These are phyloP conservation scores for Trididemnum miniatum DNA, from an alignment of 23 tunicate genomes.

Conservation along the genomic window DNA sequence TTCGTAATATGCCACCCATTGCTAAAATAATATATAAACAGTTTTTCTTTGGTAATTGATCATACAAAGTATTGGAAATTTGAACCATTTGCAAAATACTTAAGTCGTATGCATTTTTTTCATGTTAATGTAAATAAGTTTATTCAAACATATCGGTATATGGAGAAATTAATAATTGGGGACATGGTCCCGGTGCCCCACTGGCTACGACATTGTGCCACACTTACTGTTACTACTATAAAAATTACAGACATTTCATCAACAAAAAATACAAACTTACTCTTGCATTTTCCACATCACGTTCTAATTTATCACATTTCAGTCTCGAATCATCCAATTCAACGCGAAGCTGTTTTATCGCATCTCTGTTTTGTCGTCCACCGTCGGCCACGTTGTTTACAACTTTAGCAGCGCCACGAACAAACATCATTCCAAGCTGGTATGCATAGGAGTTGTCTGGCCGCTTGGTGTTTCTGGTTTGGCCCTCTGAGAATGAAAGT, in stretches of 20 bases:
- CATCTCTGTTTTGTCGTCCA: slow-evolving; percentile 23
- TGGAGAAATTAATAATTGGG: too few relatives aligned
- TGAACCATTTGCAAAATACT: too few relatives aligned
- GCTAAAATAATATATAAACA: neutral
- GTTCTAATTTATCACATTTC: slow-evolving; percentile 11
- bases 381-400: slow-evolving; percentile 56
- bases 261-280: neutral
- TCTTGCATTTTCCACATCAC: slow-evolving; percentile 16
- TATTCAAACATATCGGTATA: too few relatives aligned
- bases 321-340: slow-evolving; percentile 12
- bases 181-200: too few relatives aligned
- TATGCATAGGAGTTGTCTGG: slow-evolving; percentile 33
- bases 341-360: neutral
- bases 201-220: too few relatives aligned
- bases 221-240: too few relatives aligned
- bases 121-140: too few relatives aligned
- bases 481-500: neutral
- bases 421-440: slow-evolving; percentile 46
- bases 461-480: neutral
- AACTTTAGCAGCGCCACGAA: slow-evolving; percentile 36
- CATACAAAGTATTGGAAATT: too few relatives aligned
- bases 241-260: too few relatives aligned
- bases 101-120: too few relatives aligned
- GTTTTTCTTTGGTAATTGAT: too few relatives aligned
- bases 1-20: slow-evolving; percentile 53